Base-by-base conservation (phyloP, 2,797 vertebrate species). In the Tenualosa thibaudeaui region DNA sequence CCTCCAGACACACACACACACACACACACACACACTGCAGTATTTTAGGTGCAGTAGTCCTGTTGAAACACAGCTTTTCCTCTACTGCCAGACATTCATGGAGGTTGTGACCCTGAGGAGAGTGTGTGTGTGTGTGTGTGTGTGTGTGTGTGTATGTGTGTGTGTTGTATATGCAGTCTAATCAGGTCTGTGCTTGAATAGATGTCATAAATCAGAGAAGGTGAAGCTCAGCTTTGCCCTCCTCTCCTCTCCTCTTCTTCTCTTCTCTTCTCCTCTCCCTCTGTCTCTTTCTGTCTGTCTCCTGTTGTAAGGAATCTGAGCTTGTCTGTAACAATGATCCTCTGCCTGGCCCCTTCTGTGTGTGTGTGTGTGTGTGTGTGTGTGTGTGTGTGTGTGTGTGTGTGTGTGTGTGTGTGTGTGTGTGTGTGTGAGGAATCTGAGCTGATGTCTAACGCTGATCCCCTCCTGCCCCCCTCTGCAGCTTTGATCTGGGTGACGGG, bases 401-500 rank as follows among this genome's bases (percentile, higher is more conserved):
- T 31, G 31, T 31, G 31, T 31, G 31, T 31, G 31, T 26, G 60
- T 46, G 68, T 75, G 0, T 56, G 54, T 56, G 31, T 31, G 31
- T 31, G 31, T 31, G 31, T 31, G 31, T 31, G 31, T 26, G 60
- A 68, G 71, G 81, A 85, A 85, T 83, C 88, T 91, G 92, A 92
- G 85, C 82, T 89, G 87, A 87, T 46, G 62, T 91, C 91, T 91
- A 83, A 88, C 2, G 0, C 5, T 5, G 43, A 54, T 85, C 83
- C 89, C 86, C 50, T 49, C 31, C 84, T 13, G 31, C 71, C 43
- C 24, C 86, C 43, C 56, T 68, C 62, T 60, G 26, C 68, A 65
- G 85, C 7, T 90, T 88, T 89, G 88, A 91, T 92, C 88, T 84
- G 89, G 75, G 71, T 13, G 78, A 87, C 24, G 26, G 49, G 83